Base-by-base conservation (phyloP, 2,113 vertebrate genomes). In the Lepus americanus region DNA sequence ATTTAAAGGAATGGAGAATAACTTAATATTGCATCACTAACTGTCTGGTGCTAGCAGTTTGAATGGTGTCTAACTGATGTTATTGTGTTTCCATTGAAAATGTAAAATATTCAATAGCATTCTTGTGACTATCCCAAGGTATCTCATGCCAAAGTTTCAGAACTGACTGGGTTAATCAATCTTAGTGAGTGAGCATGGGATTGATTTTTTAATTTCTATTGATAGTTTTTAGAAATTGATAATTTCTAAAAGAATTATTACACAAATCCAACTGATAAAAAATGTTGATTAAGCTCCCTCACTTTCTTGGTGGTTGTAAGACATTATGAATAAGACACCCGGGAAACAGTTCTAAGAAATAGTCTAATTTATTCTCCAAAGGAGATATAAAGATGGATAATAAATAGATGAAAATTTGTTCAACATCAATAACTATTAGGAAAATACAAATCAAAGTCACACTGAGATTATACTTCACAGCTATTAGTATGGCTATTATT, bases 191-290 rank as follows among this genome's bases (percentile, higher is more conserved):
- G 53, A 59, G 25, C 27, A 67, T 0, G 84, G 39, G 93, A 84
- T 92, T 94, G 63, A 63, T 81, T 92, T 94, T 87, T 64, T 3
- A 92, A 94, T 73, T 83, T 96, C 76, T 76, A 92, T 33, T 55
- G n/a, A 72, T 39, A 92, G 70, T 55, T 44, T 90, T 20, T 82
- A 25, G 12, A 72, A 59, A 59, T 59, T 59, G 55, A 1, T 79
- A 83, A 10, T 87, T 90, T 89, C 31, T 16, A 87, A 87, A 73
- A 81, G 19, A 94, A 81, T 23, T 27, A 86, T 74, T 84, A 39
- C 19, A 89, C 49, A 20, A 87, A 66, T 87, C 53, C 31, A 79
- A 87, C 9, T 94, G 36, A 76, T 73, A 87, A 90, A 92, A 92
- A 49, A 87, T n/a, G 89, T 87, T 87, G n/a, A 86, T 89, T 94